phyloP scores from a whole-genome alignment of 2,888 invertebrate genomes.

The Drosophila cracens region DNA sequence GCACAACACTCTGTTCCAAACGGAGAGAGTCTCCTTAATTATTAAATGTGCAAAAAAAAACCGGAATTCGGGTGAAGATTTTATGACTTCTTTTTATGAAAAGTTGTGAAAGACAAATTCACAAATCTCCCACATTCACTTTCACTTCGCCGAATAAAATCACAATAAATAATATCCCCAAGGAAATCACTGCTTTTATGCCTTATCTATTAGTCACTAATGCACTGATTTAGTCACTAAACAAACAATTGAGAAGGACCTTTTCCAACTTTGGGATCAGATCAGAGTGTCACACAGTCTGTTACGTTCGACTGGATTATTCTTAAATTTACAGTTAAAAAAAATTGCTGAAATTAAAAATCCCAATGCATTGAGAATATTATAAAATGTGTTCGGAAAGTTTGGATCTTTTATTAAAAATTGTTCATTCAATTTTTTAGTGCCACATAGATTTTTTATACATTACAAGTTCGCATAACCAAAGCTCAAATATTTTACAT shows the following conservation, averaged over 20 bases:
- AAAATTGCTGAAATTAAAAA: background rate
- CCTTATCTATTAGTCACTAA: background rate
- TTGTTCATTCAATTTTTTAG: background rate
- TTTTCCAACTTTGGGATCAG: background rate
- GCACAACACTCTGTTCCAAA: background rate
- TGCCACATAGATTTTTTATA: background rate
- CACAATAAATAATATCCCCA: background rate
- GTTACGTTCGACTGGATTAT: background rate
- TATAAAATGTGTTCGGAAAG: background rate
- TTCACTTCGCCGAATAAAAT: background rate
- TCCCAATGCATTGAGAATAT: background rate
- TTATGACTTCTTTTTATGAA: background rate
- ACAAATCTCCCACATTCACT: background rate
- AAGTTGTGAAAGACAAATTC: background rate
- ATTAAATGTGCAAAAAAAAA: background rate
- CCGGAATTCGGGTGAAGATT: background rate
- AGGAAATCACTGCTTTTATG: background rate
- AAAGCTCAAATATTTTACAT: background rate
- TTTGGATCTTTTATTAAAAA: conserved; percentile 2
- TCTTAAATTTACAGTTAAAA: background rate
- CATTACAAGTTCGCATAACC: background rate
- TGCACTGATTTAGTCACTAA: background rate
- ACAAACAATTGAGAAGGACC: background rate
- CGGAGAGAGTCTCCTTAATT: background rate
- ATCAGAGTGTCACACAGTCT: background rate